Conservation (phyloP, 2,888 invertebrate genomes). For the Escarpia spicata region DNA sequence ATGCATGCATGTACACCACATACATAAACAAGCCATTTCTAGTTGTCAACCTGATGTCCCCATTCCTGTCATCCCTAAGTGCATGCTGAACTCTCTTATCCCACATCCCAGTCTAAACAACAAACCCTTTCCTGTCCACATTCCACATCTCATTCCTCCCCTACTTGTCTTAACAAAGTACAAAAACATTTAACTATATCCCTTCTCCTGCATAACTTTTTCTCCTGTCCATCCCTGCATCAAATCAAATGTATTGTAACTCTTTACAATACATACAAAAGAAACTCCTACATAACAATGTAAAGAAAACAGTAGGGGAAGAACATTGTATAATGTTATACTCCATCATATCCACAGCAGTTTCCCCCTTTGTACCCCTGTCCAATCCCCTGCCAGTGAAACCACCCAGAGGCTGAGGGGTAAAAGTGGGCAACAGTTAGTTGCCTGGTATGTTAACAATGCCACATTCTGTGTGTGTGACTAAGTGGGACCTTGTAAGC, state of each 20-base stretch:
- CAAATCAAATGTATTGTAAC: too few relatives aligned
- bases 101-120: not conserved
- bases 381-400: not conserved
- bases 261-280: too few relatives aligned
- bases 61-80: too few relatives aligned
- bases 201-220: not conserved
- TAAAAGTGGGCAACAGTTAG: constrained; percentile 13
- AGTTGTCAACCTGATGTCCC: not conserved
- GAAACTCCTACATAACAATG: too few relatives aligned
- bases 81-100: not conserved
- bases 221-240: not conserved
- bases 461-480: not conserved
- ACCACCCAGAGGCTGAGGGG: not conserved
- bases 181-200: not conserved
- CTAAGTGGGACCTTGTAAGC: not conserved
- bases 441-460: not conserved
- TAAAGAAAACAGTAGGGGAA: too few relatives aligned
- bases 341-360: too few relatives aligned
- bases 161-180: too few relatives aligned
- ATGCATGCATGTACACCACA: not conserved
- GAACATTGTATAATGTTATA: too few relatives aligned
- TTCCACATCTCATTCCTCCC: not conserved
- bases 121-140: not conserved
- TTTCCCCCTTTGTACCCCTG: not conserved
- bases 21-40: not conserved